Evolutionary conservation across 2,797 vertebrate species (phyloP).

Genomic region (Pitangus sulphuratus): DNA sequence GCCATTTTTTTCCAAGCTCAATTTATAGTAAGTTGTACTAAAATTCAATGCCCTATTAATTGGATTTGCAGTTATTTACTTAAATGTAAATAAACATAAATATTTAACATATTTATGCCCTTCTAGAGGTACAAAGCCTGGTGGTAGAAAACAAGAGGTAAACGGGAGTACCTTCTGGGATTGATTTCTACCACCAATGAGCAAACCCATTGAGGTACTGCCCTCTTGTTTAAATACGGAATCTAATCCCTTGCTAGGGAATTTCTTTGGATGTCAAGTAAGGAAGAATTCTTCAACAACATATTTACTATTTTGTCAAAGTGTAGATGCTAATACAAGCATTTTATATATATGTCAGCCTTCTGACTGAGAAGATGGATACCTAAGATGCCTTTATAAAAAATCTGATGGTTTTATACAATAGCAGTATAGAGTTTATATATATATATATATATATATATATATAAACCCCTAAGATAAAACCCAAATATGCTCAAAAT

Average conservation of each 20-base stretch:
- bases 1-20: not conserved
- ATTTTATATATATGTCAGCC: not conserved
- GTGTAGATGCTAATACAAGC: not conserved
- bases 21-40: not conserved
- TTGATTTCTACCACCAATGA: not conserved
- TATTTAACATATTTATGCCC: not conserved
- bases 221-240: not conserved
- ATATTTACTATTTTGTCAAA: not conserved
- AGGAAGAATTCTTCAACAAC: not conserved
- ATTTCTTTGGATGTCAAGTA: not conserved
- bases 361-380: not conserved
- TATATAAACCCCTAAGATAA: not conserved
- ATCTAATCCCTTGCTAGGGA: not conserved
- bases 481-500: not conserved
- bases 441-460: rapidly evolving
- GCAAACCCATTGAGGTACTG: not conserved
- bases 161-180: not conserved
- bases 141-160: not conserved
- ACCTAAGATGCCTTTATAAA: not conserved
- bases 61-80: not conserved
- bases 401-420: not conserved
- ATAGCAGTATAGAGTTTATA: not conserved
- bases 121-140: not conserved
- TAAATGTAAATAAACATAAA: not conserved
- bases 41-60: not conserved